These are phyloP conservation scores for Turnix velox DNA, from an alignment of 2,113 vertebrate species.

Conservation along the genomic window DNA sequence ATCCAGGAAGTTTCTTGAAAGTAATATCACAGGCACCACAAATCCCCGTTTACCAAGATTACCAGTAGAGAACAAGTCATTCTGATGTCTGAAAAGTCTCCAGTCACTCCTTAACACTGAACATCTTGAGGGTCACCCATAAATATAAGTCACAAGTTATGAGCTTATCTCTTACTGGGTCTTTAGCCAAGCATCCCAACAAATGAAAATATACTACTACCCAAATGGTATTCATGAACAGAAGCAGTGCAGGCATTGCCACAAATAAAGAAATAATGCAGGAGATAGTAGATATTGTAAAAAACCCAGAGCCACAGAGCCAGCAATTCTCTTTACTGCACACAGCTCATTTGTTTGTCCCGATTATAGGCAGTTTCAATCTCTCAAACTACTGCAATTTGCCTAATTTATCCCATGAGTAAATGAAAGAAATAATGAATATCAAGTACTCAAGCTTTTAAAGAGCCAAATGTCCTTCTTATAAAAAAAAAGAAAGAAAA, in stretches of 20 bases:
- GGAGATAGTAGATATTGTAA: neutral
- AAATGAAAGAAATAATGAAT: neutral
- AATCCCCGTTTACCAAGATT: neutral
- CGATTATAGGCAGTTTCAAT: neutral
- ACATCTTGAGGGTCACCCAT: neutral
- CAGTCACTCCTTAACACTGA: neutral
- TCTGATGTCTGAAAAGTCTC: neutral
- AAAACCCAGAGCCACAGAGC: neutral
- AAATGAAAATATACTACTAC: fast-evolving
- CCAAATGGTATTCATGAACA: neutral
- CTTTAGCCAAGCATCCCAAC: neutral
- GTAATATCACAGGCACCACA: neutral
- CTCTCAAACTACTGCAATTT: neutral
- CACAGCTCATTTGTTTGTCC: neutral
- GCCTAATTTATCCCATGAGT: neutral
- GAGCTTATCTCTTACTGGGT: too few relatives aligned
- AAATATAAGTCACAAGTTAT: neutral
- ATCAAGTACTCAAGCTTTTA: neutral
- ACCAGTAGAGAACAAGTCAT: neutral
- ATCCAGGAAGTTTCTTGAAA: fast-evolving
- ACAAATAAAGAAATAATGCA: neutral
- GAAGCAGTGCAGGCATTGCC: fast-evolving
- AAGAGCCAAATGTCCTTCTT: neutral
- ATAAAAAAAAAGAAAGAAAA: neutral
- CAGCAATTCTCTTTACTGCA: neutral